phyloP scores from a whole-genome alignment of 2,888 invertebrate species.

The Drosophila histrio region DNA sequence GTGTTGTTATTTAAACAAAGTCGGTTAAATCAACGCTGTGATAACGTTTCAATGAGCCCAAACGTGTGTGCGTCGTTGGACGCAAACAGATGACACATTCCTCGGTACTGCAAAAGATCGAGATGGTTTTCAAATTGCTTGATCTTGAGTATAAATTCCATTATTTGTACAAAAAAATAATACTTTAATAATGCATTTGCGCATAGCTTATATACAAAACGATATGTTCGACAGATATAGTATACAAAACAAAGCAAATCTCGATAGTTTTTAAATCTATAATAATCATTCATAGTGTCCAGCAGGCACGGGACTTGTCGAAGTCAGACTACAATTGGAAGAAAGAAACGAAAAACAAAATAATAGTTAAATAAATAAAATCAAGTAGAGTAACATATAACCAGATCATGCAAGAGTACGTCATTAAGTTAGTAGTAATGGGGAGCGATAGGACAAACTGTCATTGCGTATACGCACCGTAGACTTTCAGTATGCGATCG shows the following conservation, averaged over 20 bases:
- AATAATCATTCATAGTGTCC: slow-evolving; percentile 77
- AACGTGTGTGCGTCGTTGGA: slow-evolving; percentile 70
- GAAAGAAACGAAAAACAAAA: slow-evolving; percentile 42
- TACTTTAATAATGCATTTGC: slow-evolving; percentile 61
- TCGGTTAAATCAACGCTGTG: slow-evolving; percentile 74
- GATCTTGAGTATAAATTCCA: neutral
- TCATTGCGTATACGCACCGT: slow-evolving; percentile 86
- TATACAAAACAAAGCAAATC: slow-evolving; percentile 53
- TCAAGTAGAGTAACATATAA: slow-evolving; percentile 14
- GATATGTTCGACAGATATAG: slow-evolving; percentile 8
- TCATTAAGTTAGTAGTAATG: slow-evolving; percentile 35
- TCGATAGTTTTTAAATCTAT: slow-evolving; percentile 43
- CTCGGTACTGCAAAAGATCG: slow-evolving; percentile 78
- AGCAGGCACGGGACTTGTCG: slow-evolving; percentile 81
- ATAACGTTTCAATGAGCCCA: slow-evolving; percentile 63
- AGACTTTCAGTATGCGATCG: slow-evolving; percentile 92
- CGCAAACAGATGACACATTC: slow-evolving; percentile 81
- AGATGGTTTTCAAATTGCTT: slow-evolving; percentile 6
- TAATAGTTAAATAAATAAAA: slow-evolving; percentile 35
- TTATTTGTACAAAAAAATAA: slow-evolving; percentile 45
- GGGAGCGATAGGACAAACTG: too few species aligned
- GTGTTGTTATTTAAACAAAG: slow-evolving; percentile 73
- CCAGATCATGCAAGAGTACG: slow-evolving; percentile 32
- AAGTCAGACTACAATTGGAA: slow-evolving; percentile 79
- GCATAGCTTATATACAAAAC: slow-evolving; percentile 42